Evolutionary conservation across 2,888 invertebrate genomes (phyloP).

Genomic region (Itoplectis maculator): DNA sequence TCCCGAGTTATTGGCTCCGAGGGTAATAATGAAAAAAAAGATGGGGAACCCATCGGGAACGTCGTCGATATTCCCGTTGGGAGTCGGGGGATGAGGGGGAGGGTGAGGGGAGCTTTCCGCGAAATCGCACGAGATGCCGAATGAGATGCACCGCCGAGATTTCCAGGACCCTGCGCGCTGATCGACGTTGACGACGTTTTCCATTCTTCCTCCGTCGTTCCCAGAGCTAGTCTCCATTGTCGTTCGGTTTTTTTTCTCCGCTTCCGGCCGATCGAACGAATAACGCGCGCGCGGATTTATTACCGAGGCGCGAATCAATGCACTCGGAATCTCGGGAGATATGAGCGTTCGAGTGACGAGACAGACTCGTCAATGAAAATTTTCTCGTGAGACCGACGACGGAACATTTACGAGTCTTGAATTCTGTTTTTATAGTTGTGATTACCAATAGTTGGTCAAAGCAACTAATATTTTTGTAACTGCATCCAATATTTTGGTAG

Average conservation of each 20-base stretch:
- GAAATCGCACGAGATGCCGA: constrained; percentile 32
- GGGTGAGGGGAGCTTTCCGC: no score
- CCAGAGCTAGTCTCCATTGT: background rate
- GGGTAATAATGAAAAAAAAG: constrained; percentile 66
- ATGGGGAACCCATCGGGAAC: constrained; percentile 48
- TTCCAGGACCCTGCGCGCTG: constrained; percentile 16
- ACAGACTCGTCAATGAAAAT: constrained; percentile 60
- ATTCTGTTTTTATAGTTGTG: no score
- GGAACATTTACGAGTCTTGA: constrained; percentile 60
- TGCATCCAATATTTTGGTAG: no score
- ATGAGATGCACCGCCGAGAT: constrained; percentile 12
- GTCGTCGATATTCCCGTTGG: constrained; percentile 69
- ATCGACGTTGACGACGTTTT: constrained; percentile 34
- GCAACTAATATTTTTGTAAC: no score
- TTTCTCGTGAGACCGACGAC: constrained; percentile 43
- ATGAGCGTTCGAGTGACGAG: no score
- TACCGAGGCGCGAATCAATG: constrained; percentile 28
- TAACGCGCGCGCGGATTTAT: constrained; percentile 33
- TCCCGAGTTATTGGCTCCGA: constrained; percentile 73
- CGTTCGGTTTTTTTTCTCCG: constrained; percentile 10
- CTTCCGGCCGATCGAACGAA: background rate
- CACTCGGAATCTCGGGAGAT: no score
- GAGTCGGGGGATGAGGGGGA: constrained; percentile 37
- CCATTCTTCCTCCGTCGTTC: constrained; percentile 25
- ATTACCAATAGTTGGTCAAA: no score